Evolutionary conservation across 2,113 vertebrate species (phyloP).

Genomic region (Dicaeum eximium): DNA sequence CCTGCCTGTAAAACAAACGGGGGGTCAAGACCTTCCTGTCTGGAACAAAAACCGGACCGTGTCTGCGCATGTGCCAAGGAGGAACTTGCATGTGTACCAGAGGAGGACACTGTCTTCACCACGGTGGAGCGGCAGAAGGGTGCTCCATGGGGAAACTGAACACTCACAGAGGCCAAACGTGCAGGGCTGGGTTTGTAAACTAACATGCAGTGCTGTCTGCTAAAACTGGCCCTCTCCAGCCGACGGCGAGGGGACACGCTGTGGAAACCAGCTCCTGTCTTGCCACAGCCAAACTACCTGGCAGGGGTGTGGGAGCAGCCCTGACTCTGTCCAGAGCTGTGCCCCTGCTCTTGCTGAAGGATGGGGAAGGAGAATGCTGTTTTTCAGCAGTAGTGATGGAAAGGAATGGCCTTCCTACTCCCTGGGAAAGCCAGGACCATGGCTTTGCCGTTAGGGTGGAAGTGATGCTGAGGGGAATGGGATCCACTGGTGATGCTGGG

Average conservation of each 20-base stretch:
- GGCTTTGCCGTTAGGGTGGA: rapidly evolving
- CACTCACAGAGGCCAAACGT: conserved; percentile 55
- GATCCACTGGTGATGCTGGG: not conserved
- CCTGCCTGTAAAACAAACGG: not conserved
- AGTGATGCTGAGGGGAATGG: not conserved
- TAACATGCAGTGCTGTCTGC: conserved; percentile 67
- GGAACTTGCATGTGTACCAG: conserved; percentile 49
- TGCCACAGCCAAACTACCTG: conserved; percentile 1
- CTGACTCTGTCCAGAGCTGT: not conserved
- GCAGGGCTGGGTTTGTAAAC: conserved; percentile 66
- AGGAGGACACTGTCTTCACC: conserved; percentile 45
- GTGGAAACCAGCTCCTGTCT: not conserved
- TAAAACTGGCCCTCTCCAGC: conserved; percentile 43
- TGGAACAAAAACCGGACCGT: not conserved
- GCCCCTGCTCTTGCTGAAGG: not conserved
- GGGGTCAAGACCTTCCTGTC: conserved; percentile 47
- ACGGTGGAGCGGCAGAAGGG: conserved; percentile 13
- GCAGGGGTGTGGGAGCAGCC: not conserved
- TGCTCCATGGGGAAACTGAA: conserved; percentile 41
- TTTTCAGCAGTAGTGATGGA: not conserved
- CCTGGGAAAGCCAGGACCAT: rapidly evolving
- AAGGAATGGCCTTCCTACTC: not conserved
- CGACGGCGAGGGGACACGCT: not conserved
- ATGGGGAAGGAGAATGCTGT: not conserved
- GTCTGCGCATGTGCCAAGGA: conserved; percentile 30